A percentile compares a stretch with the other conserved stretches of the same genome.
Evolutionary conservation across 2,888 invertebrate genomes (phyloP).

Genomic region (Ethmia dodecea): DNA sequence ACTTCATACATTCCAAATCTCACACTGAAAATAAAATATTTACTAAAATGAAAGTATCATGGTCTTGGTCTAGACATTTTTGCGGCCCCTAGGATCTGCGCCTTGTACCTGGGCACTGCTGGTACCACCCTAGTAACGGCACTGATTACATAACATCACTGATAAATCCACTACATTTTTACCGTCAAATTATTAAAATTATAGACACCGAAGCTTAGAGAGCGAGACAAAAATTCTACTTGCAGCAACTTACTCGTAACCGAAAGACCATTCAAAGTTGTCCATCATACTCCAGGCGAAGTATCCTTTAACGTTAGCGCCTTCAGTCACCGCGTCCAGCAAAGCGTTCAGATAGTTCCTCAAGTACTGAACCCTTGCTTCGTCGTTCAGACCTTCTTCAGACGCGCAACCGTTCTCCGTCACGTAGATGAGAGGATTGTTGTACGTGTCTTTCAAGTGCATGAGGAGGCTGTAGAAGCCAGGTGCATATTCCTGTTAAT

Average conservation of each 20-base stretch:
- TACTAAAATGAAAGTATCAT: not conserved
- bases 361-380: constrained; percentile 39
- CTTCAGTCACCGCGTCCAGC: constrained; percentile 46
- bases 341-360: constrained; percentile 47
- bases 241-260: constrained; percentile 56
- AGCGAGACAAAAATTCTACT: not conserved
- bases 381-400: constrained; percentile 44
- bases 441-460: constrained; percentile 22
- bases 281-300: constrained; percentile 78
- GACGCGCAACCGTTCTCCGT: constrained; percentile 74
- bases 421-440: constrained; percentile 31
- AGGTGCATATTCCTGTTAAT: constrained; percentile 21
- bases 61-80: no score
- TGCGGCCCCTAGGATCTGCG: no score
- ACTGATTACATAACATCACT: no score
- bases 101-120: no score
- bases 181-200: not conserved
- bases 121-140: no score
- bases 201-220: not conserved
- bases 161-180: not conserved
- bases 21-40: constrained; percentile 38
- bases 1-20: constrained; percentile 78
- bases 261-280: constrained; percentile 76
- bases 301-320: constrained; percentile 60
- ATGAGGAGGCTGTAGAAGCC: constrained; percentile 23